Percentiles rank a stretch among this genome's conserved stretches.
phyloP scores from a whole-genome alignment of 2,113 vertebrate genomes.

The Pontoporia blainvillei region DNA sequence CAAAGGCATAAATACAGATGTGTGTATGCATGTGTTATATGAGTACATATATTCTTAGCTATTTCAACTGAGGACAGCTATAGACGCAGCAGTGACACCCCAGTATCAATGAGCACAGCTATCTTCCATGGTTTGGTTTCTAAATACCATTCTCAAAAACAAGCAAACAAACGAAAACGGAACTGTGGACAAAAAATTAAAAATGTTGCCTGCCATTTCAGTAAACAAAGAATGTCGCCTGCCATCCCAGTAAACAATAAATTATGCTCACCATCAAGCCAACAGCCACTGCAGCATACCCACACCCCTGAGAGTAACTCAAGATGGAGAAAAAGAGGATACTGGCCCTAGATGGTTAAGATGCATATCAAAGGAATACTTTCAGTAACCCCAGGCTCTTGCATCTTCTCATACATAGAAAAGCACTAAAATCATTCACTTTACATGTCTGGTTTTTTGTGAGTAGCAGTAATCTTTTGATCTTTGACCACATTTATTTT shows the following conservation, averaged over 20 bases:
- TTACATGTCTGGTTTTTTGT: not conserved
- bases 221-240: not conserved
- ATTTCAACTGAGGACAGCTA: accelerated
- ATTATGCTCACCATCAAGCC: not conserved
- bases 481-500: not conserved
- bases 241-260: not conserved
- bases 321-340: not conserved
- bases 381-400: not conserved
- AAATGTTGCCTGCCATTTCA: not conserved
- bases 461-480: not conserved
- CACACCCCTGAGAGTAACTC: not conserved
- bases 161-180: not conserved
- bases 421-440: not conserved
- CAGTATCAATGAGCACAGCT: not conserved
- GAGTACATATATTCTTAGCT: not conserved
- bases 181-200: too few relatives aligned
- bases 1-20: not conserved
- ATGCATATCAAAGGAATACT: not conserved
- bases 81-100: not conserved
- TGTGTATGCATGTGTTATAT: accelerated
- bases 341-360: not conserved
- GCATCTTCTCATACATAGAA: not conserved
- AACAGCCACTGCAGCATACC: not conserved
- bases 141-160: not conserved
- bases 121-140: not conserved